Evolutionary conservation across 2,113 vertebrate species (phyloP), one percentile per base, ranked within the genome.

Genomic region (Chlamydotis undulata): DNA sequence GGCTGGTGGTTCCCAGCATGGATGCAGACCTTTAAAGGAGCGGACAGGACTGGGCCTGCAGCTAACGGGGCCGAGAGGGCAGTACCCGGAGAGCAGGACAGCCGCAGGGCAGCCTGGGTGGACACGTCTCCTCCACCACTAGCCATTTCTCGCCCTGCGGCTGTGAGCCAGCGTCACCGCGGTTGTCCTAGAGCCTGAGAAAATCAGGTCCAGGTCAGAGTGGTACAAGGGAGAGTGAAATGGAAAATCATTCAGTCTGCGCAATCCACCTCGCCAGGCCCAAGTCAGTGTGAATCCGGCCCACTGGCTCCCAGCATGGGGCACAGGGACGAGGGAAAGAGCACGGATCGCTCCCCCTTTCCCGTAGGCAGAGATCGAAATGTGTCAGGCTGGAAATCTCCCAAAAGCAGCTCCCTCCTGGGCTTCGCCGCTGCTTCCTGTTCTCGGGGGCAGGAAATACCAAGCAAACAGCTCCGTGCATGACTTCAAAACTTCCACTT

Each of bases 401-500:
- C 85, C 94, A 93, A 83, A 73, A 89, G 78, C 82, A 65, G 92
- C 86, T 96, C 95, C 76, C 94, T 95, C 80, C 83, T 68, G 89
- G 91, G 95, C 83, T 96, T 78, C 21, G 0, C 86, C 53, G 86
- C 88, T 47, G 83, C 83, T 96, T 97, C 96, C 96, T 96, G 95
- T 94, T 97, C 92, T 78, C 13, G 39, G 80, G 73, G 73, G 69
- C 96, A 97, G 96, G 96, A 97, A 97, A 97, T 96, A 96, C 96
- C 94, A 96, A 94, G 96, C 86, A 89, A 96, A 91, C 83, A 87
- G 94, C 83, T 91, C 83, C 4, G 2, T 87, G 94, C 63, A 73
- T 82, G 83, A 91, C 83, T 94, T 96, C 92, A 96, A 92, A 96
- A 84, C 96, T 96, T 96, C 92, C 90, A 86, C 76, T 94, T 92